Conservation (phyloP, 1,140 invertebrate genomes). For the Macrostomum lignano region DNA sequence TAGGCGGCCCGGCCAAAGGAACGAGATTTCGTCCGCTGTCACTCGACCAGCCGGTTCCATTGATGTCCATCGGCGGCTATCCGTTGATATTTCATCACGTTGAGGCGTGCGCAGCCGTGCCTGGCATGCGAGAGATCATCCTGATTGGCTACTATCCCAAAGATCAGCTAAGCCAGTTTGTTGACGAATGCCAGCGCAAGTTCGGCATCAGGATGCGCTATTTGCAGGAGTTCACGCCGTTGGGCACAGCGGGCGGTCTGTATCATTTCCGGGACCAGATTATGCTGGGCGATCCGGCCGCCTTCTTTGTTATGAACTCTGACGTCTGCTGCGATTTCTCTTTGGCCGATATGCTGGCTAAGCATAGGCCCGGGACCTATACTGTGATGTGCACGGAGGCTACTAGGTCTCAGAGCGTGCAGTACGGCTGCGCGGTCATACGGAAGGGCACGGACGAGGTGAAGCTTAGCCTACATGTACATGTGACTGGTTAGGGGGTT, state of each 20-base stretch:
- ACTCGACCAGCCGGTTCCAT: slow-evolving; percentile 71
- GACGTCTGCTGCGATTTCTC: slow-evolving; percentile 91
- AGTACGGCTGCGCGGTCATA: slow-evolving; percentile 73
- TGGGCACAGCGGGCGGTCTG: slow-evolving; percentile 82
- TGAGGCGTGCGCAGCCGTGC: slow-evolving; percentile 52
- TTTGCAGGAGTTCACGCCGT: slow-evolving; percentile 65
- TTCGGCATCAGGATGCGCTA: slow-evolving; percentile 59
- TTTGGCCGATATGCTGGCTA: too few species aligned
- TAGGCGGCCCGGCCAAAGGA: slow-evolving; percentile 40
- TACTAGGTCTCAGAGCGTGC: slow-evolving; percentile 59
- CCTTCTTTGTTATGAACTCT: slow-evolving; percentile 81
- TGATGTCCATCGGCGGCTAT: slow-evolving; percentile 78
- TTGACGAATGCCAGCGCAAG: slow-evolving; percentile 39
- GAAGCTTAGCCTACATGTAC: too few species aligned
- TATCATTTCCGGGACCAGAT: slow-evolving; percentile 92
- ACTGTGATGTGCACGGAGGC: too few species aligned
- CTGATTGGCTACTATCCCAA: slow-evolving; percentile 65
- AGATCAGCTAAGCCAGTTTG: slow-evolving; percentile 46
- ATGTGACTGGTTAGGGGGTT: too few species aligned
- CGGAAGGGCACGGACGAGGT: slow-evolving; percentile 44
- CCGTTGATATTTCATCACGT: slow-evolving; percentile 70
- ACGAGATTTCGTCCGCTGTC: slow-evolving; percentile 66
- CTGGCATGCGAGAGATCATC: slow-evolving; percentile 60
- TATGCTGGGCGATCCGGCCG: slow-evolving; percentile 50
- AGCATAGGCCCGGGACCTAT: too few species aligned